Conservation (phyloP, 1,140 invertebrate species). For the Saccostrea glomerata region DNA sequence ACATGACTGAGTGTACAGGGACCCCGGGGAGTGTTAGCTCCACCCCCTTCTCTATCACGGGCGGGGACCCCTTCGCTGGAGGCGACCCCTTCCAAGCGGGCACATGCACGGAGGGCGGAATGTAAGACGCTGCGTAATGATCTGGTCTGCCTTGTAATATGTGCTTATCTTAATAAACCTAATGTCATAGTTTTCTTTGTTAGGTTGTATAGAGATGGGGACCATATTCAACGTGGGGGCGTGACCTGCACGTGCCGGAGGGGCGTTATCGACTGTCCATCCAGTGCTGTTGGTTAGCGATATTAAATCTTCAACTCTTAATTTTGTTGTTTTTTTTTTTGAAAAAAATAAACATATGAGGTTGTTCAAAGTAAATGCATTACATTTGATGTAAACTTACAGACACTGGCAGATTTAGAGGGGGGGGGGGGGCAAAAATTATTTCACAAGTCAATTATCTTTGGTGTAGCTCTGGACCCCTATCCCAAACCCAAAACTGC, state of each 20-base stretch:
- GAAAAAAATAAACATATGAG: neutral
- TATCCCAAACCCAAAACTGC: too few species aligned
- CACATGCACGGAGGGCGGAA: conserved; percentile 20
- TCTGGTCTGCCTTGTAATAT: neutral
- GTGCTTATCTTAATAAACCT: neutral
- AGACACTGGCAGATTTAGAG: too few species aligned
- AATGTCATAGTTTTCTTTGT: neutral
- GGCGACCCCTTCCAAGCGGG: neutral
- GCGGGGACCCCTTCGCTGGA: neutral
- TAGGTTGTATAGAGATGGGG: conserved; percentile 15
- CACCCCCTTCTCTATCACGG: neutral
- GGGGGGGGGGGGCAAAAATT: too few species aligned
- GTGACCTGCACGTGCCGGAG: conserved; percentile 1
- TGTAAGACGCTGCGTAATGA: neutral
- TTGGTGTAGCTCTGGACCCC: too few species aligned
- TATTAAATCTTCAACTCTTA: neutral
- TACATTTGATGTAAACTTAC: too few species aligned
- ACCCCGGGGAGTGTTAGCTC: neutral
- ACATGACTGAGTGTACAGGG: neutral
- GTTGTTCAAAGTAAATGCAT: too few species aligned
- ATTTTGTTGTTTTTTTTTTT: neutral
- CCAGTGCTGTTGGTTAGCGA: neutral
- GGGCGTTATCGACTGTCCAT: neutral
- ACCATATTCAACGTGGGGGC: neutral
- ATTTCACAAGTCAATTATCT: too few species aligned